These are phyloP conservation scores for Agonopterix heracliana DNA, from an alignment of 2,888 invertebrate species.

Conservation along the genomic window DNA sequence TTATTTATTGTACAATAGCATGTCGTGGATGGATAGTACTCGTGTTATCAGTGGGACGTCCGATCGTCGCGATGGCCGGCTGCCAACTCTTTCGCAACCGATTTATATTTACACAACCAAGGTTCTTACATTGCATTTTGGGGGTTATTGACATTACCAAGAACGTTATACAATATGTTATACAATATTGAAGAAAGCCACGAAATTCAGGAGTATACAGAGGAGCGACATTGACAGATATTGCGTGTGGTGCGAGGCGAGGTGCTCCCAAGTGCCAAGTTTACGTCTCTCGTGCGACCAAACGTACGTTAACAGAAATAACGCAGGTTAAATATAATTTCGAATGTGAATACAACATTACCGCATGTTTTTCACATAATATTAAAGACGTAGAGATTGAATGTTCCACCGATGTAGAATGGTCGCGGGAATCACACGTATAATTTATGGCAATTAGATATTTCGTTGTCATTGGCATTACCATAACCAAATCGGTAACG, in stretches of 20 bases:
- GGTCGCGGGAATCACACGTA: too few relatives aligned
- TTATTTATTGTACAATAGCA: too few relatives aligned
- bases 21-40: conserved; percentile 12
- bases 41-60: conserved; percentile 44
- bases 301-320: conserved; percentile 47
- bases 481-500: too few relatives aligned
- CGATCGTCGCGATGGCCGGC: conserved; percentile 45
- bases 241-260: conserved; percentile 17
- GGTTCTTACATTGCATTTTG: conserved; percentile 67
- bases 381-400: too few relatives aligned
- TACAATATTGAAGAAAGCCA: conserved; percentile 34
- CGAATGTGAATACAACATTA: conserved; percentile 17
- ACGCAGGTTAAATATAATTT: conserved; percentile 46
- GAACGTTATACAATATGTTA: conserved; percentile 54
- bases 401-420: too few relatives aligned
- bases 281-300: conserved; percentile 35
- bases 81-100: conserved; percentile 68
- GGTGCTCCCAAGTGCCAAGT: conserved; percentile 55
- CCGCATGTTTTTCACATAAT: too few relatives aligned
- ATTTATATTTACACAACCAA: conserved; percentile 62
- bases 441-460: too few relatives aligned
- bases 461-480: too few relatives aligned
- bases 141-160: conserved; percentile 71
- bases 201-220: conserved; percentile 36
- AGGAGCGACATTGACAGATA: conserved; percentile 29